These are phyloP conservation scores for Perizoma flavofasciatum DNA, from an alignment of 2,888 invertebrate genomes.

Conservation along the genomic window DNA sequence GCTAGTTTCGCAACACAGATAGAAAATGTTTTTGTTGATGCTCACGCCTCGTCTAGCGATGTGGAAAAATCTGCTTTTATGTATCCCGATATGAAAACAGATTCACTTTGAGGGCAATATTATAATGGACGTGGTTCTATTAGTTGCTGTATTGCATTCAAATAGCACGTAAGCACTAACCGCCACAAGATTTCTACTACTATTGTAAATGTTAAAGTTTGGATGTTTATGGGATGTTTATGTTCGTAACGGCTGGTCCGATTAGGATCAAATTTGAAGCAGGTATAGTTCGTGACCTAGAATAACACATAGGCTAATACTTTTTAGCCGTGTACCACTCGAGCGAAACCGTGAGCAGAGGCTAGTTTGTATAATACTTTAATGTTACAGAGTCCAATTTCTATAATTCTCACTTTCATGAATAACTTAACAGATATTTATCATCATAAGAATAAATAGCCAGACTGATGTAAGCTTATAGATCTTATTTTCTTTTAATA, in stretches of 20 bases:
- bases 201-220: constrained; percentile 45
- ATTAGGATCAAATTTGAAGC: no score
- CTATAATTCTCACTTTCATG: constrained; percentile 24
- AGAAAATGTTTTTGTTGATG: constrained; percentile 50
- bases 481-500: constrained; percentile 44
- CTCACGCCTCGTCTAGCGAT: constrained; percentile 57
- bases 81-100: constrained; percentile 69
- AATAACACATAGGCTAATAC: no score
- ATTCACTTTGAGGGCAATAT: constrained; percentile 79
- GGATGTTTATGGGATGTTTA: no score
- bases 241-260: no score
- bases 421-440: constrained; percentile 22
- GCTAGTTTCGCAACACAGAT: constrained; percentile 36
- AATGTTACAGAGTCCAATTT: constrained; percentile 39
- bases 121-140: constrained; percentile 77
- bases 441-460: constrained; percentile 7
- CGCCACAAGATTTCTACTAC: constrained; percentile 52
- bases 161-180: constrained; percentile 59
- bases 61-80: constrained; percentile 65
- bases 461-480: no score
- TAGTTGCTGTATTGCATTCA: constrained; percentile 65
- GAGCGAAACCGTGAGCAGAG: no score
- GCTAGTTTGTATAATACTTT: constrained; percentile 22
- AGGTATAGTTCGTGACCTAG: no score
- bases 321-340: no score